phyloP scores from a whole-genome alignment of 2,113 vertebrate genomes.

The Myiozetetes cayanensis region DNA sequence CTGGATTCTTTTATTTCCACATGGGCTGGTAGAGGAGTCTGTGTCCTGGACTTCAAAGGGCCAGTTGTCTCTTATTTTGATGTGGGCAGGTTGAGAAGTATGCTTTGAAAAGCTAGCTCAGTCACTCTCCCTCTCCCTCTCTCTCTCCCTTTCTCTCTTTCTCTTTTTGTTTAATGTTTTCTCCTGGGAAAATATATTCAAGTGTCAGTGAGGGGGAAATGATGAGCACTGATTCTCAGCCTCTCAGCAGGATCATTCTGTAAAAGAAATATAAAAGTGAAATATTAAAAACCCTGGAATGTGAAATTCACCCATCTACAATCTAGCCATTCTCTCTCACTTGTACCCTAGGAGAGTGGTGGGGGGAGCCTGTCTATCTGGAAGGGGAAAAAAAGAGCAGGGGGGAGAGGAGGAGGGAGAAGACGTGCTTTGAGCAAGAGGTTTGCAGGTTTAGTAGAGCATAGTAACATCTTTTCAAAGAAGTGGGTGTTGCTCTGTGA shows the following conservation, averaged over 20 bases:
- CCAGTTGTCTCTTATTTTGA: slow-evolving; percentile 82
- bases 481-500: slow-evolving; percentile 78
- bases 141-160: slow-evolving; percentile 27
- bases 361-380: slow-evolving; percentile 15
- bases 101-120: slow-evolving; percentile 76
- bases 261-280: slow-evolving; percentile 81
- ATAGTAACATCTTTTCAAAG: slow-evolving; percentile 81
- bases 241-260: slow-evolving; percentile 79
- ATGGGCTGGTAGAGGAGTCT: slow-evolving; percentile 68
- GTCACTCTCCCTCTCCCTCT: slow-evolving; percentile 29
- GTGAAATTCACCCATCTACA: slow-evolving; percentile 71
- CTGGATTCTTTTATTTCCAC: slow-evolving; percentile 50
- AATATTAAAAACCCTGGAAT: slow-evolving; percentile 81
- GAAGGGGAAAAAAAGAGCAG: slow-evolving; percentile 4
- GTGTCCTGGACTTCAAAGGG: slow-evolving; percentile 79
- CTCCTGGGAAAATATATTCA: slow-evolving; percentile 78
- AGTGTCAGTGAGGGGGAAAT: slow-evolving; percentile 74
- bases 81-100: slow-evolving; percentile 80
- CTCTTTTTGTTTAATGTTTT: slow-evolving; percentile 77
- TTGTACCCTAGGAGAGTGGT: slow-evolving; percentile 25
- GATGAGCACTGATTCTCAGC: slow-evolving; percentile 72
- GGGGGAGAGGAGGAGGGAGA: slow-evolving; percentile 56
- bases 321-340: slow-evolving; percentile 58
- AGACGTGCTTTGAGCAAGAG: slow-evolving; percentile 67
- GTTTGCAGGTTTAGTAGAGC: slow-evolving; percentile 81